Conservation (phyloP, 2,888 invertebrate genomes). For the Xestoiulus laeticollis region DNA sequence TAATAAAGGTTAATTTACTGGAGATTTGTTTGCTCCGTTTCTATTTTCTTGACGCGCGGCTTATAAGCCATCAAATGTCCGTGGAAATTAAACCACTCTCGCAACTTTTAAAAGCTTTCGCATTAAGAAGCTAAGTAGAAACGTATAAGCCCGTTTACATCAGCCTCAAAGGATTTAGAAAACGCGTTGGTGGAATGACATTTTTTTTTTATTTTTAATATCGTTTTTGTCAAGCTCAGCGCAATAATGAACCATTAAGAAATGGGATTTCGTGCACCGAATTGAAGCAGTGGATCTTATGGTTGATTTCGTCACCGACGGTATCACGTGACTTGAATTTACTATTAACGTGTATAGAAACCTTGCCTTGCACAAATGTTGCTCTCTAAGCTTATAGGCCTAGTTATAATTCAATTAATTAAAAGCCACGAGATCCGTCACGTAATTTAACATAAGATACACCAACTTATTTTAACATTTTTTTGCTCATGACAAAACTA, state of each 20-base stretch:
- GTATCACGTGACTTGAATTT: no score
- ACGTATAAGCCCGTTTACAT: background rate
- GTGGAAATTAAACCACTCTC: conserved; percentile 1
- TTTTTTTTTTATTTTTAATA: background rate
- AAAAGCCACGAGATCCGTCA: no score
- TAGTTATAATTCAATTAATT: no score
- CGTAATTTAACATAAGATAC: no score
- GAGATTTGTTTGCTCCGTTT: conserved; percentile 39
- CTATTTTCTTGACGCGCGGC: conserved; percentile 16
- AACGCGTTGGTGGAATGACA: background rate
- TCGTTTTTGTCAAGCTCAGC: background rate
- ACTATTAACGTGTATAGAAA: no score
- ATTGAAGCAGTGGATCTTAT: no score
- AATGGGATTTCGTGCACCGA: background rate
- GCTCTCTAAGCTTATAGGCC: no score
- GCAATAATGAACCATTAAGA: background rate
- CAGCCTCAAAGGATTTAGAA: background rate
- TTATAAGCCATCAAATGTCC: background rate
- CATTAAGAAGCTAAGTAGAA: background rate
- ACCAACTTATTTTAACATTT: no score
- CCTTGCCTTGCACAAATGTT: no score
- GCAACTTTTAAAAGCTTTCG: conserved; percentile 33
- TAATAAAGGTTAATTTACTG: conserved; percentile 41
- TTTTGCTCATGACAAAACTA: no score
- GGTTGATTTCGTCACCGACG: no score